These are phyloP conservation scores for Pangasius djambal DNA, from an alignment of 2,797 vertebrate genomes.

Conservation along the genomic window DNA sequence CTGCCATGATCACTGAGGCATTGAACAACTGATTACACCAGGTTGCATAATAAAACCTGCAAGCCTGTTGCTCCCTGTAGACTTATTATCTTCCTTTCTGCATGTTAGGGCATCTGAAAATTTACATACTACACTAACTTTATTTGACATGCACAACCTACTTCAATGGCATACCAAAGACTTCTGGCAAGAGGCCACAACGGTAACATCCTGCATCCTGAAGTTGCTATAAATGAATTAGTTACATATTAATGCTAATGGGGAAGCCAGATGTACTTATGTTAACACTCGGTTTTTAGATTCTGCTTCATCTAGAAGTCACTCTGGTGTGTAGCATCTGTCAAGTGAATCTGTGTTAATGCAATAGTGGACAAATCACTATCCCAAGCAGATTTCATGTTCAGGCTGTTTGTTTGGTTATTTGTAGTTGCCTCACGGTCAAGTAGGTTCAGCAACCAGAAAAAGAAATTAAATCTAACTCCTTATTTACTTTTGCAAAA, in stretches of 20 bases:
- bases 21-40: slow-evolving; percentile 30
- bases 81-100: slow-evolving; percentile 36
- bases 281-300: not conserved
- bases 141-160: slow-evolving; percentile 8
- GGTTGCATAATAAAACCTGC: slow-evolving; percentile 32
- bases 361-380: not conserved
- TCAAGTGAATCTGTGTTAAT: not conserved
- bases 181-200: not conserved
- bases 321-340: not conserved
- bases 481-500: not conserved
- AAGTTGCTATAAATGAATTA: not conserved
- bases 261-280: not conserved
- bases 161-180: slow-evolving; percentile 16
- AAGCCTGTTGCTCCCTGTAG: slow-evolving; percentile 24
- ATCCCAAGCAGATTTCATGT: not conserved
- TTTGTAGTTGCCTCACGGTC: not conserved
- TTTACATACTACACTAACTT: slow-evolving; percentile 21
- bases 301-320: not conserved
- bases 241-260: not conserved
- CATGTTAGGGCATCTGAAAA: slow-evolving; percentile 14
- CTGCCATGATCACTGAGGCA: slow-evolving; percentile 21
- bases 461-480: not conserved
- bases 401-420: not conserved
- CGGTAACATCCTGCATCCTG: not conserved
- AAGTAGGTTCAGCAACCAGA: not conserved